Conservation (phyloP, 1,140 invertebrate genomes). For the Anoplolepis gracilipes region DNA sequence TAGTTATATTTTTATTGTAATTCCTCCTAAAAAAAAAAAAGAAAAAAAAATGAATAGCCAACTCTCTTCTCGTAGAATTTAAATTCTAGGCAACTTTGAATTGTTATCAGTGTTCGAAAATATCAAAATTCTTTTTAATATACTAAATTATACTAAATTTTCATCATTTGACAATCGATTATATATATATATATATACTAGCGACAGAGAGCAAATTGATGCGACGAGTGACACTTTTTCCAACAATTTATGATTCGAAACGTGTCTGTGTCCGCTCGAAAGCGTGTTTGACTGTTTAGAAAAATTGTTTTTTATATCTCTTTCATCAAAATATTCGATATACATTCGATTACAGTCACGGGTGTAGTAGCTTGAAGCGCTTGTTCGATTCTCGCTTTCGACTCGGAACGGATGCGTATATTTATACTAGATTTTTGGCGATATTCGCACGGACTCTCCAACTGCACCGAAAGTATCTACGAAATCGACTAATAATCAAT, state of each 20-base stretch:
- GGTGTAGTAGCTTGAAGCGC: constrained; percentile 19
- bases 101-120: neutral
- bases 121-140: neutral
- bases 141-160: neutral
- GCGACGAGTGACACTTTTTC: constrained; percentile 14
- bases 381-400: constrained; percentile 61
- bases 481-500: constrained; percentile 70
- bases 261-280: constrained; percentile 10
- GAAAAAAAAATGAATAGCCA: too few species aligned
- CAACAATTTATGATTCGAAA: constrained; percentile 43
- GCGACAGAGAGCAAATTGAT: constrained; percentile 2
- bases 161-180: constrained; percentile 31
- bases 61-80: neutral
- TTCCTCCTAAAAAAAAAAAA: neutral
- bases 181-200: too few species aligned
- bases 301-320: constrained; percentile 71
- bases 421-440: constrained; percentile 73
- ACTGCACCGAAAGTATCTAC: constrained; percentile 63
- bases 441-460: constrained; percentile 72
- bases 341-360: constrained; percentile 24
- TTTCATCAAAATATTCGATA: constrained; percentile 56
- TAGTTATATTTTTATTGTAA: neutral
- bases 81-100: constrained; percentile 13
- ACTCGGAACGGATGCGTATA: constrained; percentile 51
- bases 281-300: constrained; percentile 14